Evolutionary conservation across 2,888 invertebrate species (phyloP).

Genomic region (Pilophorus perplexus): DNA sequence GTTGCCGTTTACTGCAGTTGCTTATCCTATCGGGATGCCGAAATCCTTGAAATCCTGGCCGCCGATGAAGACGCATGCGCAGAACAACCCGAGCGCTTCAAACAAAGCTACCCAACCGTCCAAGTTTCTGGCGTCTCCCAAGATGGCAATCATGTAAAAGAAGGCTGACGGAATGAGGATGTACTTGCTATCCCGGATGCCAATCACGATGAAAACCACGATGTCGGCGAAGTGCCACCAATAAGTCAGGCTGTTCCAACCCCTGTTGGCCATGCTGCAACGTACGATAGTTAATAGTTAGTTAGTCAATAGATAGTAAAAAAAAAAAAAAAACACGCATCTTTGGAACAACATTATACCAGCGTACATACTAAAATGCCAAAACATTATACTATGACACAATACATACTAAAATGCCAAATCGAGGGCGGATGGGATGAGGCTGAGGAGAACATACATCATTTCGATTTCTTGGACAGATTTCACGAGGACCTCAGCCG

Average conservation of each 20-base stretch:
- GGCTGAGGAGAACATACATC: too few relatives aligned
- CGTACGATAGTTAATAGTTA: not conserved
- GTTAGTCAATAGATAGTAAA: too few relatives aligned
- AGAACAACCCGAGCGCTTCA: not conserved
- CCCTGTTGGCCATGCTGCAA: not conserved
- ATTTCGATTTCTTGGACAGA: too few relatives aligned
- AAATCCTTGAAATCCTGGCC: slow-evolving; percentile 5
- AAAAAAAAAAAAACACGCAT: too few relatives aligned
- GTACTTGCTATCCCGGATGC: slow-evolving; percentile 6
- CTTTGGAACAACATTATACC: too few relatives aligned
- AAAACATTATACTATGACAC: too few relatives aligned
- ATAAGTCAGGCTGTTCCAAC: not conserved
- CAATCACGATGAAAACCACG: not conserved
- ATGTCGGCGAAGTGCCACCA: not conserved
- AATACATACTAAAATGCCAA: too few relatives aligned
- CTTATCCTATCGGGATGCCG: not conserved
- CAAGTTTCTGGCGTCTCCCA: not conserved
- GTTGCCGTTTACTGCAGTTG: not conserved
- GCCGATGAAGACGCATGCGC: not conserved
- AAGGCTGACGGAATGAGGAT: not conserved
- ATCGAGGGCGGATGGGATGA: too few relatives aligned
- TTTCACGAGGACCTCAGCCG: too few relatives aligned
- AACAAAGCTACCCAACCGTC: too few relatives aligned
- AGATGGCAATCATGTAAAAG: not conserved
- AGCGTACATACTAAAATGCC: too few relatives aligned